Percentiles rank a stretch among this genome's conserved stretches.
Evolutionary conservation across 2,888 invertebrate genomes (phyloP).

Genomic region (Globia sparganii): DNA sequence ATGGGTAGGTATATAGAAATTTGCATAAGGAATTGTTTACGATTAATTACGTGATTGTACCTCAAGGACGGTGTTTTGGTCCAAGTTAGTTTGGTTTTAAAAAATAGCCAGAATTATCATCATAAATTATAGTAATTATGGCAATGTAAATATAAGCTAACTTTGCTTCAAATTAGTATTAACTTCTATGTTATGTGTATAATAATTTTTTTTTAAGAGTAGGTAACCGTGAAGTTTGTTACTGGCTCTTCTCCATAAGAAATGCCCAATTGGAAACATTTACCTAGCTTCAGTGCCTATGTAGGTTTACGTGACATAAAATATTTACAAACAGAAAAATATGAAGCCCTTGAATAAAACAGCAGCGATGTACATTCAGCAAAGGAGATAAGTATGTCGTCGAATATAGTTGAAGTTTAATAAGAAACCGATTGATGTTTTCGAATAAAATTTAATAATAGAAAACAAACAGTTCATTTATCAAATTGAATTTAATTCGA

Average conservation of each 20-base stretch:
- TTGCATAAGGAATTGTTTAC: slow-evolving; percentile 27
- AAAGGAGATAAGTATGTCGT: too few species aligned
- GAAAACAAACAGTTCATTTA: too few species aligned
- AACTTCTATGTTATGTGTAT: not conserved
- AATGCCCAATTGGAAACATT: not conserved
- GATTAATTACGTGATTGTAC: slow-evolving; percentile 13
- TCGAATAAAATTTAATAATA: too few species aligned
- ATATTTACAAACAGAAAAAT: not conserved
- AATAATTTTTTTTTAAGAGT: not conserved
- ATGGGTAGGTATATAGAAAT: slow-evolving; percentile 21
- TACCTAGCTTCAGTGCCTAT: not conserved
- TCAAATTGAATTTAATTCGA: too few species aligned
- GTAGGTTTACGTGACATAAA: not conserved
- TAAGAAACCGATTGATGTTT: too few species aligned
- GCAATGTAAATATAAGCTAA: not conserved
- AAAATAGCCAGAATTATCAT: not conserved
- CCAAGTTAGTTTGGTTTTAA: not conserved
- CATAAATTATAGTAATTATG: not conserved
- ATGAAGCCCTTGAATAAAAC: not conserved
- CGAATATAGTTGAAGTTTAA: too few species aligned
- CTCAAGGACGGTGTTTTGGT: slow-evolving; percentile 20
- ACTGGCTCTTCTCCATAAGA: not conserved
- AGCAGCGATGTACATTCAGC: too few species aligned
- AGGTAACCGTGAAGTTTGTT: not conserved
- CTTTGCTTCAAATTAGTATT: not conserved